Percentiles rank a stretch among this genome's conserved stretches.
phyloP scores from a whole-genome alignment of 2,797 vertebrate species.

The Lycodopsis pacificus region DNA sequence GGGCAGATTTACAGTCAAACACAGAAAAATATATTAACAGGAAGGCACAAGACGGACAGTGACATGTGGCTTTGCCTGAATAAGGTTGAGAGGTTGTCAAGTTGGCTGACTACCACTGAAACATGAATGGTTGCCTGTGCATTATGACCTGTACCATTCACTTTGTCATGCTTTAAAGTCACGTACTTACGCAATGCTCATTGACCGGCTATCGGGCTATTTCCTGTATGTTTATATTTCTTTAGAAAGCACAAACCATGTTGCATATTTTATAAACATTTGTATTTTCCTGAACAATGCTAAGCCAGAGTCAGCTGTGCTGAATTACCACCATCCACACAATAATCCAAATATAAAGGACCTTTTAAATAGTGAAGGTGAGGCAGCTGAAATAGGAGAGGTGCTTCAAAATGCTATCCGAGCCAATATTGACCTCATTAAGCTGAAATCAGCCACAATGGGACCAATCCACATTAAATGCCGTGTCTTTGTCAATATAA shows the following conservation, averaged over 20 bases:
- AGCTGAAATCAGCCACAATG: not conserved
- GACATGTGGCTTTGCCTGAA: constrained; percentile 32
- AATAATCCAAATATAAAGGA: constrained; percentile 1
- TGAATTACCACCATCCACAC: constrained; percentile 2
- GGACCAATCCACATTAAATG: not conserved
- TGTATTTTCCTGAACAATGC: constrained; percentile 5
- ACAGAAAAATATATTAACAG: constrained; percentile 7
- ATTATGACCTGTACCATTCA: not conserved
- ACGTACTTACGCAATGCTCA: not conserved
- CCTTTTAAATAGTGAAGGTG: not conserved
- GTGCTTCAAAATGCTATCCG: not conserved
- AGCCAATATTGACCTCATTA: not conserved
- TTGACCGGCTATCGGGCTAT: not conserved
- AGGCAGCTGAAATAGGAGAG: constrained; percentile 3
- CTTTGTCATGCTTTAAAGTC: constrained; percentile 11
- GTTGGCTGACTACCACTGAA: constrained; percentile 26
- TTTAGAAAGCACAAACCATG: not conserved
- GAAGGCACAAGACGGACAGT: constrained; percentile 15
- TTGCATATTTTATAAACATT: constrained; percentile 47
- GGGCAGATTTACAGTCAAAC: constrained; percentile 31
- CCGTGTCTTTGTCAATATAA: not conserved
- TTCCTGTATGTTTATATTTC: not conserved
- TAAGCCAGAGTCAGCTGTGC: not conserved
- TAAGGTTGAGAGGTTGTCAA: constrained; percentile 26
- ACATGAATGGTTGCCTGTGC: constrained; percentile 16